phyloP scores from a whole-genome alignment of 2,113 vertebrate genomes.

The Neodon shergylaensis region DNA sequence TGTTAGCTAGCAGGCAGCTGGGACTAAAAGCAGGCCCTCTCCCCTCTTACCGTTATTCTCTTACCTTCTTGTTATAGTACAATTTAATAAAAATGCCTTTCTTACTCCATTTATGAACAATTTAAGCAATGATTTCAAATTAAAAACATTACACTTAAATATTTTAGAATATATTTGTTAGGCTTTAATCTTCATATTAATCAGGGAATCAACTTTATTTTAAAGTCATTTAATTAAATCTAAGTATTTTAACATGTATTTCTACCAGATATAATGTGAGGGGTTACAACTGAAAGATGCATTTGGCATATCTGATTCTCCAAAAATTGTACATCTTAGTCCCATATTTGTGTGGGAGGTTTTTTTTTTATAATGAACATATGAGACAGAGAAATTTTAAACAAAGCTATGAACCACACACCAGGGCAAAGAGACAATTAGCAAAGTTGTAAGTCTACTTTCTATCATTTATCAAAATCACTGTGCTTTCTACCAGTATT shows the following conservation, averaged over 20 bases:
- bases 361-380: neutral
- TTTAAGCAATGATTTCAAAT: neutral
- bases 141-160: constrained; percentile 10
- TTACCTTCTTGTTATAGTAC: neutral
- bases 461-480: constrained; percentile 22
- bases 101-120: neutral
- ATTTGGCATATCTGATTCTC: neutral
- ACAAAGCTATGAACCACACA: neutral
- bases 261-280: neutral
- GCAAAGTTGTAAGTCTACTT: neutral
- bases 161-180: neutral
- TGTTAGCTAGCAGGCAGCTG: too few species aligned
- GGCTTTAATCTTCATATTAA: neutral
- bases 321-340: neutral
- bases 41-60: neutral
- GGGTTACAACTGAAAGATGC: neutral
- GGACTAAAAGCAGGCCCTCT: too few species aligned
- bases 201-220: constrained; percentile 17
- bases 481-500: neutral
- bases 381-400: neutral
- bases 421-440: neutral
- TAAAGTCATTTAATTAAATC: constrained; percentile 16
- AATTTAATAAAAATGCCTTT: neutral
- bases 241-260: neutral
- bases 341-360: neutral